Evolutionary conservation across 2,888 invertebrate species (phyloP), one percentile per base, ranked within the genome.

Genomic region (Hydrotaea cyrtoneurina): DNA sequence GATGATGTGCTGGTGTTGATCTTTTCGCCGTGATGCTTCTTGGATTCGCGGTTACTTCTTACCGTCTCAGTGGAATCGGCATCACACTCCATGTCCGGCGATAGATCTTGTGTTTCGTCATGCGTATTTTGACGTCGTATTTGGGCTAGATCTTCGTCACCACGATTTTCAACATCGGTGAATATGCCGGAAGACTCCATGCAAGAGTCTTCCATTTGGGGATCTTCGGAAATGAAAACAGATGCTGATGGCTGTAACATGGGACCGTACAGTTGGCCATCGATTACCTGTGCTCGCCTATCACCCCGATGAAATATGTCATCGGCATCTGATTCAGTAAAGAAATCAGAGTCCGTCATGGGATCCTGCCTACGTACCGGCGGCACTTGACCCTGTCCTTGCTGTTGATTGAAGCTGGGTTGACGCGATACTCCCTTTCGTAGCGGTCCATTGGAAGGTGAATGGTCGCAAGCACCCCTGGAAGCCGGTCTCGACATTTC

Each of bases 131-230:
- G 83, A 36, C 91, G 90, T 0, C 92, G 90, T 89, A 91, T 91
- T 87, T 93, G 93, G 2, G 93, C 92, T 7, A 92, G 90, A 73
- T 93, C 93, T 80, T 94, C 94, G 88, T 96, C 96, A 78, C 95
- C 95, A 59, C 95, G 94, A 88, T 95, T 96, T 91, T 97, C 97
- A 85, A 97, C 95, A 91, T 97, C 97, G 0, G 97, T 97, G 89
- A 97, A 97, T 71, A 97, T 96, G 0, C 97, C 97, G 89, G 97
- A 97, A 0, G 97, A 97, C 90, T 97, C 97, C 97, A 97, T 97
- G 89, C 95, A 95, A 0, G 95, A 95, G 88, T 97, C 97, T 91
- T 97, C 97, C 87, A 91, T 88, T 88, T 94, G 94, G n/a, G 94
- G 94, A 86, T 91, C 91, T 85, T 89, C 90, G 23, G 93, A 93